phyloP scores from a whole-genome alignment of 2,113 vertebrate species.

The Bucco capensis region DNA sequence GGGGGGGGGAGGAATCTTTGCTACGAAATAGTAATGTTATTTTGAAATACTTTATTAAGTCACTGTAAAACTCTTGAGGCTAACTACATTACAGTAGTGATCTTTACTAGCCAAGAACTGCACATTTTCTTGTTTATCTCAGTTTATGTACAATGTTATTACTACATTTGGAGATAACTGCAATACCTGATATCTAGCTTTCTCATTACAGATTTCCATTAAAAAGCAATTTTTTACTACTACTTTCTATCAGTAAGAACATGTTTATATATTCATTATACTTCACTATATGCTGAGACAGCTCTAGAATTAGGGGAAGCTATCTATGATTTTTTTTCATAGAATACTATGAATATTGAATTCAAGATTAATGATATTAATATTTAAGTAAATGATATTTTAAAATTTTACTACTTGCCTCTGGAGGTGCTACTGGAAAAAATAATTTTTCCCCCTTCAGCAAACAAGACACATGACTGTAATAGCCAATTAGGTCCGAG shows the following conservation, averaged over 20 bases:
- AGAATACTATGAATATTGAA: not conserved
- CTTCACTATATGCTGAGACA: not conserved
- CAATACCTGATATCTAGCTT: not conserved
- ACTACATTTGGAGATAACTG: not conserved
- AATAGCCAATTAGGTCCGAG: constrained; percentile 98
- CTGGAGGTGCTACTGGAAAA: constrained; percentile 94
- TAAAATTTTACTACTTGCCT: constrained; percentile 75
- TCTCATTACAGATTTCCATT: not conserved
- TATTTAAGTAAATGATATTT: not conserved
- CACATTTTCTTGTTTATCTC: not conserved
- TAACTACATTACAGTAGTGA: not conserved
- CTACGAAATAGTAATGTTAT: not conserved
- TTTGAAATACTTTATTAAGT: not conserved
- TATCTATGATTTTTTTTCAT: not conserved
- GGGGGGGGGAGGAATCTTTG: not conserved
- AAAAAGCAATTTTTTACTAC: not conserved
- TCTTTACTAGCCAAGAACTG: not conserved
- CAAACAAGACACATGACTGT: constrained; percentile 98
- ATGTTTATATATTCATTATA: not conserved
- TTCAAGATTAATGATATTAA: not conserved
- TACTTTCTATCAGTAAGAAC: not conserved
- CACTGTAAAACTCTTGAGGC: not conserved
- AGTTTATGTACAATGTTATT: not conserved
- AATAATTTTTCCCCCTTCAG: constrained; percentile 97
- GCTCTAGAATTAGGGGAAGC: not conserved